Conservation (phyloP, 2,797 vertebrate species). For the Coracias cyanogaster region DNA sequence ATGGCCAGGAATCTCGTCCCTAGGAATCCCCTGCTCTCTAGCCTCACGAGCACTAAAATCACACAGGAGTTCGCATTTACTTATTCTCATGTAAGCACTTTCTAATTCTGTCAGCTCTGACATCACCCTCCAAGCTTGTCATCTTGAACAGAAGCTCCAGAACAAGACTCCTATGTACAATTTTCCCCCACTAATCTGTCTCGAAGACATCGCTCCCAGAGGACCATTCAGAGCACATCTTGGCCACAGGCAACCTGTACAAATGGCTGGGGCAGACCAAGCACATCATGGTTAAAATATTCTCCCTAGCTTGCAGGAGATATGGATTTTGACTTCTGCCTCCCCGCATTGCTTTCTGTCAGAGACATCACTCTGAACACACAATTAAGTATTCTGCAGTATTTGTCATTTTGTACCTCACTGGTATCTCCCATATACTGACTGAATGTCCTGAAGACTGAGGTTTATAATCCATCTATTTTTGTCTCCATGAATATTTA, state of each 20-base stretch:
- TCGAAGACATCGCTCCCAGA: not conserved
- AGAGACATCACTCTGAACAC: not conserved
- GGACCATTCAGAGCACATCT: not conserved
- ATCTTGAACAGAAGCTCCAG: not conserved
- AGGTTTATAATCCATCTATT: not conserved
- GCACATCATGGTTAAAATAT: accelerated
- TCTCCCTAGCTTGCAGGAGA: not conserved
- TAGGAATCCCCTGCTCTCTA: not conserved
- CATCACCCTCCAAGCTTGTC: not conserved
- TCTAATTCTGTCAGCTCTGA: not conserved
- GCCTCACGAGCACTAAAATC: not conserved
- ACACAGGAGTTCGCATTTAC: not conserved
- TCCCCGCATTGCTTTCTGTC: not conserved
- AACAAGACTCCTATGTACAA: accelerated
- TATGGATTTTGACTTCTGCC: not conserved
- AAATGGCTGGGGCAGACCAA: not conserved
- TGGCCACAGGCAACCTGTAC: accelerated
- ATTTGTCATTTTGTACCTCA: not conserved
- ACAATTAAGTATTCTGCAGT: not conserved
- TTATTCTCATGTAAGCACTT: not conserved
- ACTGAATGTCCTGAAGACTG: not conserved
- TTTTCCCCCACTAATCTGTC: not conserved
- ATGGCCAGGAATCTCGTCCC: not conserved
- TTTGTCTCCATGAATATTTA: not conserved
- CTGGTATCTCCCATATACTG: not conserved